A percentile compares a stretch with the other conserved stretches of the same genome.
phyloP scores from a whole-genome alignment of 64 coral and sea anemone species.

The Porites australiensis region DNA sequence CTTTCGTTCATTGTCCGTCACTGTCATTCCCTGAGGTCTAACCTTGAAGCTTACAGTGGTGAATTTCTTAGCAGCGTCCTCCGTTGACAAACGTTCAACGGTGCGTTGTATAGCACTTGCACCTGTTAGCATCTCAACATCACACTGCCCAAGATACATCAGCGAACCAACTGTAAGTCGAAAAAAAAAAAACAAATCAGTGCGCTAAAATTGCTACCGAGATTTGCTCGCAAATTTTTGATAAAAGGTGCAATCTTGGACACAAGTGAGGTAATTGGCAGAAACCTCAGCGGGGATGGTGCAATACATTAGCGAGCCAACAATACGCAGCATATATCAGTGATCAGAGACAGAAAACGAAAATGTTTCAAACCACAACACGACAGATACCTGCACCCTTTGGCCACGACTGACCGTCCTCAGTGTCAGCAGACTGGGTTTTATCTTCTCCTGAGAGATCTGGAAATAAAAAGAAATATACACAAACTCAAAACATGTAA shows the following conservation, averaged over 20 bases:
- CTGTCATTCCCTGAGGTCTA: conserved; percentile 80
- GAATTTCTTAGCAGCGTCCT: conserved; percentile 58
- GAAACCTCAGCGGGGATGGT: no score
- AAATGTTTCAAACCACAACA: no score
- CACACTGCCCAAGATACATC: conserved; percentile 85
- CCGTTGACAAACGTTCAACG: conserved; percentile 63
- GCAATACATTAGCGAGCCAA: no score
- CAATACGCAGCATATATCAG: no score
- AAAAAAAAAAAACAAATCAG: no score
- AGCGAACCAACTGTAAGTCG: conserved; percentile 43
- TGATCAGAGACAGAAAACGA: no score
- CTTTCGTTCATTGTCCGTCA: conserved; percentile 91
- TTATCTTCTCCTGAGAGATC: no score
- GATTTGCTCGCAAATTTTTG: no score
- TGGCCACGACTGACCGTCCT: conserved; percentile 16
- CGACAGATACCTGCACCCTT: conserved; percentile 10
- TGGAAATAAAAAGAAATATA: conserved; percentile 6
- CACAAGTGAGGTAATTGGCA: no score
- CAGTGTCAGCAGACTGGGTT: neutral
- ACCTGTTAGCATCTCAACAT: conserved; percentile 87
- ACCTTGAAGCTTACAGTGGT: conserved; percentile 84
- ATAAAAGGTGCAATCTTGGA: no score
- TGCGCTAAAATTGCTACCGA: no score
- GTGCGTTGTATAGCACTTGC: conserved; percentile 78
- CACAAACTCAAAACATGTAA: neutral